These are phyloP conservation scores for Pachydiplax longipennis DNA, from an alignment of 2,888 invertebrate species.

Conservation along the genomic window DNA sequence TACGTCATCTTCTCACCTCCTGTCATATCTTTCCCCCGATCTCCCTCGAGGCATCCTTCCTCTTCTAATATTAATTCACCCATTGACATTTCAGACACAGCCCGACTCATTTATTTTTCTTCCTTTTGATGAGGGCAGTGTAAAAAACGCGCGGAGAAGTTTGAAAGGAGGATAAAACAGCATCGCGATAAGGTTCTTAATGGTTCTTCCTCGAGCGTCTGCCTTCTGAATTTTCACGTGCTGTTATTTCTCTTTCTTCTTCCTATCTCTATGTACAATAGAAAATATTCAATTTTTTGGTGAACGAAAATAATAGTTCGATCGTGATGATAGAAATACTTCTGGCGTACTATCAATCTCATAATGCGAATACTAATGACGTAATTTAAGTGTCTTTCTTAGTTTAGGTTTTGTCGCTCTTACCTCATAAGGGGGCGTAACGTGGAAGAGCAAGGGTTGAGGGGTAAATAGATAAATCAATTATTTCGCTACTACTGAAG, in stretches of 20 bases:
- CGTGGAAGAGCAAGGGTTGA: too few relatives aligned
- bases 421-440: too few relatives aligned
- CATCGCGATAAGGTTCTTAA: not conserved
- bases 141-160: not conserved
- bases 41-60: not conserved
- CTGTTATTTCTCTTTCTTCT: not conserved
- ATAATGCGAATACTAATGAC: too few relatives aligned
- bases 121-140: not conserved
- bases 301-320: too few relatives aligned
- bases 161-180: not conserved
- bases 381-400: too few relatives aligned
- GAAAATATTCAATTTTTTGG: not conserved
- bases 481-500: too few relatives aligned
- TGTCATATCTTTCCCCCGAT: not conserved
- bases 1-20: not conserved
- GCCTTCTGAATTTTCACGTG: not conserved
- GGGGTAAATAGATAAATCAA: too few relatives aligned
- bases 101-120: not conserved
- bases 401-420: too few relatives aligned
- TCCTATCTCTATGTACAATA: not conserved
- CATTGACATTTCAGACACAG: constrained; percentile 4
- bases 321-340: too few relatives aligned
- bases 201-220: not conserved
- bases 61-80: constrained; percentile 17
- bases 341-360: too few relatives aligned